Conservation (phyloP, 2,888 invertebrate genomes). For the Notocelia uddmanniana region DNA sequence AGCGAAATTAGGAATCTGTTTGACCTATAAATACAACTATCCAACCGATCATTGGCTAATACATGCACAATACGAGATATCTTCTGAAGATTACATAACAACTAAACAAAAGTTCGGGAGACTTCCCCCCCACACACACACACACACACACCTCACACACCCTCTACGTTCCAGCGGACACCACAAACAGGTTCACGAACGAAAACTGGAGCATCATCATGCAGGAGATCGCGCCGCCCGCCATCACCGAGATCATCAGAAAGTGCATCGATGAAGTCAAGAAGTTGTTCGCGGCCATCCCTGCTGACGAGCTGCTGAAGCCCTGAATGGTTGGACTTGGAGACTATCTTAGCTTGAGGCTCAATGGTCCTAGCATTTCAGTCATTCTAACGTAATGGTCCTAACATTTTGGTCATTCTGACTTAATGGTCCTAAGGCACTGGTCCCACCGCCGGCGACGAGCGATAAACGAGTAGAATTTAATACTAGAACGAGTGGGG, state of each 20-base stretch:
- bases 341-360: not conserved
- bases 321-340: constrained; percentile 67
- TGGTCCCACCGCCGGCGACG: too few species aligned
- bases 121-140: too few species aligned
- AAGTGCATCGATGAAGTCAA: constrained; percentile 73
- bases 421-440: not conserved
- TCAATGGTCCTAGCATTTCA: not conserved
- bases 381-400: not conserved
- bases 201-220: constrained; percentile 80
- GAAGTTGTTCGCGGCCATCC: constrained; percentile 68
- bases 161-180: constrained; percentile 69
- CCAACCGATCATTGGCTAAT: too few species aligned
- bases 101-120: too few species aligned
- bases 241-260: constrained; percentile 72
- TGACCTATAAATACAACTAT: too few species aligned
- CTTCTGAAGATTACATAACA: too few species aligned
- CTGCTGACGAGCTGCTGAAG: constrained; percentile 63
- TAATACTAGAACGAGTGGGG: too few species aligned
- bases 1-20: too few species aligned
- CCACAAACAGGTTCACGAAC: constrained; percentile 76
- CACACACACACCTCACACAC: constrained; percentile 19
- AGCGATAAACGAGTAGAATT: too few species aligned
- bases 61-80: too few species aligned
- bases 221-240: constrained; percentile 78
- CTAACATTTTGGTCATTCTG: too few species aligned